Percentiles rank a stretch among this genome's conserved stretches.
phyloP scores from a whole-genome alignment of 2,888 invertebrate genomes.

The Drosophila paracracens region DNA sequence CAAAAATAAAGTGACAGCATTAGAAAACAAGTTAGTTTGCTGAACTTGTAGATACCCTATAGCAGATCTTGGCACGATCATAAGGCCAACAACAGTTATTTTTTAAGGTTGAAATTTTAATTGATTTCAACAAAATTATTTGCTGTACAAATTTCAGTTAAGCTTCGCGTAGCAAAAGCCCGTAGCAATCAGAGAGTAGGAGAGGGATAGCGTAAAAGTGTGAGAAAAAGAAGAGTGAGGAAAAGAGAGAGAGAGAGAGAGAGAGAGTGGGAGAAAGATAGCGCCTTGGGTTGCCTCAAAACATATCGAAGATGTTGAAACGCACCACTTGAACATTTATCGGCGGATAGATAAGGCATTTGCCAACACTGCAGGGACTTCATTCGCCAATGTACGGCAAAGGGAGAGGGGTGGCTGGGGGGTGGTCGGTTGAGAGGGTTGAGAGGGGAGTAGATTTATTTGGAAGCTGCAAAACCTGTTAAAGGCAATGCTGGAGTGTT shows the following conservation, averaged over 20 bases:
- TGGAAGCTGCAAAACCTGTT: conserved; percentile 48
- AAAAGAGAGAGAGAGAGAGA: neutral
- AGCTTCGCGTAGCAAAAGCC: neutral
- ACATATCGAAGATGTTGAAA: conserved; percentile 38
- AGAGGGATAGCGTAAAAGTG: too few species aligned
- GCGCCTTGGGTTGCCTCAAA: neutral
- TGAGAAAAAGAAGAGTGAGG: neutral
- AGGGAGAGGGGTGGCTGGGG: neutral
- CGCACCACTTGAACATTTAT: conserved; percentile 48
- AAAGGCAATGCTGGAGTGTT: conserved; percentile 49
- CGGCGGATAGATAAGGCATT: conserved; percentile 33
- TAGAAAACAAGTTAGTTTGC: neutral
- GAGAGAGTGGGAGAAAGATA: neutral
- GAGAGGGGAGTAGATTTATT: neutral
- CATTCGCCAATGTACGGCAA: neutral
- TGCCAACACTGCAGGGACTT: conserved; percentile 5
- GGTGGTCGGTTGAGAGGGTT: neutral
- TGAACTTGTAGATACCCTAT: neutral
- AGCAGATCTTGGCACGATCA: neutral
- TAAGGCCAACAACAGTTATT: neutral
- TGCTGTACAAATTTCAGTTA: neutral
- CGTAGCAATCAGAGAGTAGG: neutral
- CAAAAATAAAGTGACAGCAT: neutral
- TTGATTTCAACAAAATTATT: neutral
- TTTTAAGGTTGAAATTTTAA: neutral